Base-by-base conservation (phyloP, 2,888 invertebrate species). In the Tryphoninae sp. region DNA sequence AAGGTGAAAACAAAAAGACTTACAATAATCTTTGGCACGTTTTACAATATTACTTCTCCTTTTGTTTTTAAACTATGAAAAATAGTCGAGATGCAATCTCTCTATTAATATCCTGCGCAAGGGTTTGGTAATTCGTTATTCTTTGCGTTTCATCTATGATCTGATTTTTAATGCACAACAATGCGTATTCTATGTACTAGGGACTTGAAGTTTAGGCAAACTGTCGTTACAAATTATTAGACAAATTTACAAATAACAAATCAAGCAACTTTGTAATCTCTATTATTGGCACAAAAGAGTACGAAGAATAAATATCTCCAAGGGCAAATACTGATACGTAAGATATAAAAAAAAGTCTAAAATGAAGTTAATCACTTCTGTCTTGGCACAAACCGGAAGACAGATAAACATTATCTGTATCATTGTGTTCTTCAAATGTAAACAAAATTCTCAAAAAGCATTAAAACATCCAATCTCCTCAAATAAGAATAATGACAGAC, bases 11-110 rank as follows among this genome's bases (percentile, higher is more conserved):
- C 49, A 16, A 62, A 55, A 45, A n/a, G 13, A 16, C 55, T 61
- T 62, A 73, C 33, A 51, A 22, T 59, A 51, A 67, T 78, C 55
- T 78, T 81, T 81, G 81, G 81, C 81, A 81, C 81, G 64, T 74
- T 53, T 13, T 74, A 7, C 33, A 33, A 33, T 33, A 33, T 33
- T 33, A 33, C 33, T 33, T 33, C 33, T 33, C 33, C 33, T 33
- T 72, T 2, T 45, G 22, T n/a, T 23, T 73, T 59, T 77, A 19
- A 59, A 67, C 81, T 81, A 81, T 78, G 59, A 81, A 78, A 81
- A 81, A 81, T 81, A 81, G 74, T 78, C 16, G 51, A 58, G 55
- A 64, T 7, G 33, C 6, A 33, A 33, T 64, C 64, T 68, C 53
- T 69, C 76, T 53, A 61, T 26, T 16, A 13, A 69, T 42, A 26